Percentiles rank a stretch among this genome's conserved stretches.
phyloP scores from a whole-genome alignment of 2,113 vertebrate species.

The Saguinus imperator region DNA sequence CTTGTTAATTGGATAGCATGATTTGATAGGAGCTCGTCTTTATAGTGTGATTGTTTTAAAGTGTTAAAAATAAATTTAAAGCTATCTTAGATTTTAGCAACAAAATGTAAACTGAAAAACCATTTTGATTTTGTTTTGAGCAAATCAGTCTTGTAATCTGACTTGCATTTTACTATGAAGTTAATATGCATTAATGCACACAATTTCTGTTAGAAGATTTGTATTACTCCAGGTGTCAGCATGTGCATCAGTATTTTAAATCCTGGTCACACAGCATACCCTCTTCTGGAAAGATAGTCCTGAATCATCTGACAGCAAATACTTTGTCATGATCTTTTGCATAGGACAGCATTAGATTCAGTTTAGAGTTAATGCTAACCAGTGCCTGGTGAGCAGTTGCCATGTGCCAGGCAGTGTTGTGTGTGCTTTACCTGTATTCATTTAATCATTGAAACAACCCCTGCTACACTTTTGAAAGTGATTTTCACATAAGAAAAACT shows the following conservation, averaged over 20 bases:
- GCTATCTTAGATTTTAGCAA: slow-evolving; percentile 1
- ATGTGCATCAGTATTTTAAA: neutral
- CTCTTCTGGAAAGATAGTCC: neutral
- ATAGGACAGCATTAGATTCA: neutral
- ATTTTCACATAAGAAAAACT: slow-evolving; percentile 22
- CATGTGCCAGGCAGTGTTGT: neutral
- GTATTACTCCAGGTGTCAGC: neutral
- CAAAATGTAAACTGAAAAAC: slow-evolving; percentile 23
- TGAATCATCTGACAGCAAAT: neutral
- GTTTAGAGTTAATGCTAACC: neutral
- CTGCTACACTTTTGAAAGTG: slow-evolving; percentile 2
- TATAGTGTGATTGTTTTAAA: slow-evolving; percentile 42
- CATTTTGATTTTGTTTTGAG: slow-evolving; percentile 31
- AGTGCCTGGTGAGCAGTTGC: neutral
- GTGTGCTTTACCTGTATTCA: neutral
- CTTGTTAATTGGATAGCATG: slow-evolving; percentile 36
- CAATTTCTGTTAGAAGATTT: slow-evolving; percentile 29
- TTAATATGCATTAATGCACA: neutral
- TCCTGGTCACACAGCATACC: neutral
- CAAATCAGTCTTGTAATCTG: slow-evolving; percentile 30
- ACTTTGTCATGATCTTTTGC: neutral
- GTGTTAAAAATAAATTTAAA: slow-evolving; percentile 28
- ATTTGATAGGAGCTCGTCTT: slow-evolving; percentile 23
- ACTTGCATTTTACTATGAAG: slow-evolving; percentile 43
- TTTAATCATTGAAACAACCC: neutral